Base-by-base conservation (phyloP, 2,797 vertebrate species). In the Tangara arthus region DNA sequence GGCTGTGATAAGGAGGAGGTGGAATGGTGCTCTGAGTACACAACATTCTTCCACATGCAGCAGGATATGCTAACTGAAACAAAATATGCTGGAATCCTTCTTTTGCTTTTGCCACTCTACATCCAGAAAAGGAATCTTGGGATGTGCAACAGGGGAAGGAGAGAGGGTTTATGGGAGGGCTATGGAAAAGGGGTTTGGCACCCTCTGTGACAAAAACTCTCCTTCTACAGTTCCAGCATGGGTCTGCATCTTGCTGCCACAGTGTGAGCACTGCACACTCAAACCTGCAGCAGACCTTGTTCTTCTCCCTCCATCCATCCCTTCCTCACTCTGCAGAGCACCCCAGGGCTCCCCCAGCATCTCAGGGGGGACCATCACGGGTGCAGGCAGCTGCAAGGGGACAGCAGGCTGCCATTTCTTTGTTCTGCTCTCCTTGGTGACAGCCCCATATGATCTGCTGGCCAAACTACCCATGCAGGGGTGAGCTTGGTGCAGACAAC, bases 1-100 rank as follows among this genome's bases (percentile, higher is more conserved):
- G 93, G 82, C 76, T 76, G 35, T 71, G 93, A 86, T 91, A 90
- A 94, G n/a, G 39, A 82, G 41, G 20, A 94, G 80, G 80, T 86
- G 72, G 69, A 71, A 86, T 26, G 6, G 35, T 61, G 57, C 72
- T 93, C 35, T 72, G 16, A 47, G n/a, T 24, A 16, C 50, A 27
- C 1, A 6, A 15, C 3, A 1, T 61, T 90, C 78, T 84, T 63
- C 65, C 57, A 69, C n/a, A 7, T 55, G 57, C 69, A 90, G 72
- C 1, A 1, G 57, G 53, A 37, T 57, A 24, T 1, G 3, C 4
- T 64, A 26, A 47, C 69, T 75, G 50, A 88, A 88, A 93, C 20
- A 30, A 91, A 96, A 93, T 61, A 46, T 20, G 2, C 21, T 23
- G 63, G 50, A 50, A 52, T 52, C 26, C 17, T 78, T 41, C 60